phyloP scores from a whole-genome alignment of 53 echinoderm and acorn worm species.

The Crossaster papposus region DNA sequence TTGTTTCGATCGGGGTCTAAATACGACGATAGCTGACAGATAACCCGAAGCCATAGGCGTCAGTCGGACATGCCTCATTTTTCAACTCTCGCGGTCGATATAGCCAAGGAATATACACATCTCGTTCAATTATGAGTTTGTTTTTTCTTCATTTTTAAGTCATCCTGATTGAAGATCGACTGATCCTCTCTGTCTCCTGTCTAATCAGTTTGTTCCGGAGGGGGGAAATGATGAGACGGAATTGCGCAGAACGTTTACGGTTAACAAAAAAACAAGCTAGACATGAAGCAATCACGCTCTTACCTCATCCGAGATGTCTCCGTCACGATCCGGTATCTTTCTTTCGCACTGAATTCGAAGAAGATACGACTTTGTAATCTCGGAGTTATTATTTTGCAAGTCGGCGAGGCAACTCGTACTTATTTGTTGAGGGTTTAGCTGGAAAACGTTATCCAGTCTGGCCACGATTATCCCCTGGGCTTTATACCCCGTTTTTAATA shows the following conservation, averaged over 20 bases:
- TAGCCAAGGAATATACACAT: neutral
- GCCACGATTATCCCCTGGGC: no score
- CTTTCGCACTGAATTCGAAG: no score
- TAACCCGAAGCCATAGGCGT: neutral
- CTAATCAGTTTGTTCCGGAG: neutral
- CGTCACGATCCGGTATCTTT: neutral
- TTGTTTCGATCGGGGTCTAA: slow-evolving; percentile 2
- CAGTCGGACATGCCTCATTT: neutral
- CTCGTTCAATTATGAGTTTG: neutral
- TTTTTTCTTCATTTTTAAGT: neutral
- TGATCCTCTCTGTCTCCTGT: neutral
- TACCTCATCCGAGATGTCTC: neutral
- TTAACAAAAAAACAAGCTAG: neutral
- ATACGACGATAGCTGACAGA: neutral
- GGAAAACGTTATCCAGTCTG: no score
- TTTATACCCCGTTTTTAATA: no score
- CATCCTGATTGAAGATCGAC: neutral
- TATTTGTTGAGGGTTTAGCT: no score
- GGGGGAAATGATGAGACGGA: neutral
- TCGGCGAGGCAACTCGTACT: no score
- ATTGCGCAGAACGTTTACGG: neutral
- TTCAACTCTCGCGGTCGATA: slow-evolving; percentile 12
- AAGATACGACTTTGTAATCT: no score
- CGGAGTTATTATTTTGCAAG: no score
- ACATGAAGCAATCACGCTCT: neutral